A percentile compares a stretch with the other conserved stretches of the same genome.
Conservation (phyloP, 2,797 vertebrate genomes). For the Megalops cyprinoides region DNA sequence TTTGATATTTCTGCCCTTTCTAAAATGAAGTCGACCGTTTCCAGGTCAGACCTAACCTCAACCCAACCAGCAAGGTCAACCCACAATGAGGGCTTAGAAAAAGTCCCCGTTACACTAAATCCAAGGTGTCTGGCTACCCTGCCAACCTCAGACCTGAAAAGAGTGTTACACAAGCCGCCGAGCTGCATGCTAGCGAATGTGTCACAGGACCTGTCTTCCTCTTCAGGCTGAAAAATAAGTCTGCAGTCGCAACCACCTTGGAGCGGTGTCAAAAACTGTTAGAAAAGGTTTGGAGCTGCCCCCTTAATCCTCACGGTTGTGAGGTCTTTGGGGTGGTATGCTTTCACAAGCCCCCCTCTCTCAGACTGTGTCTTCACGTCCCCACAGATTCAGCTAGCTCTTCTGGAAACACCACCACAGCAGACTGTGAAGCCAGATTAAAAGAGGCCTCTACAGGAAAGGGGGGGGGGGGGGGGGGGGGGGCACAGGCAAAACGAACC, state of each 20-base stretch:
- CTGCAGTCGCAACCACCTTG: background rate
- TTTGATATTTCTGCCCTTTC: background rate
- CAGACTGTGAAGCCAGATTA: background rate
- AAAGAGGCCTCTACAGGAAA: background rate
- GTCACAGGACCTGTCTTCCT: background rate
- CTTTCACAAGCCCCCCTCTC: background rate
- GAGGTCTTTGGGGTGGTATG: background rate
- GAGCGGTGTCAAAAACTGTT: background rate
- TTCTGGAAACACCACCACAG: background rate
- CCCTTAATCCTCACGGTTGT: background rate
- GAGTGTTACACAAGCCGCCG: slow-evolving; percentile 64
- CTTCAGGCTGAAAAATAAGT: background rate
- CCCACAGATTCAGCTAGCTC: background rate
- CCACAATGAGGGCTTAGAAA: slow-evolving; percentile 73
- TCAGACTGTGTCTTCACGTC: background rate
- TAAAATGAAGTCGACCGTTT: slow-evolving; percentile 54
- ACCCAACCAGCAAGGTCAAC: slow-evolving; percentile 72
- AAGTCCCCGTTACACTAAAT: too few relatives aligned
- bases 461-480: too few relatives aligned
- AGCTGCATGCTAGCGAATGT: slow-evolving; percentile 40
- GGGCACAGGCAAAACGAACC: background rate
- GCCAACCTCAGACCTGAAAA: slow-evolving; percentile 62
- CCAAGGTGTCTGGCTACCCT: slow-evolving; percentile 66
- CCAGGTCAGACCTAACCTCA: slow-evolving; percentile 73
- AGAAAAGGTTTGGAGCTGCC: background rate